Evolutionary conservation across 2,797 vertebrate species (phyloP), one percentile per base, ranked within the genome.

Genomic region (Cetoscarus ocellatus): DNA sequence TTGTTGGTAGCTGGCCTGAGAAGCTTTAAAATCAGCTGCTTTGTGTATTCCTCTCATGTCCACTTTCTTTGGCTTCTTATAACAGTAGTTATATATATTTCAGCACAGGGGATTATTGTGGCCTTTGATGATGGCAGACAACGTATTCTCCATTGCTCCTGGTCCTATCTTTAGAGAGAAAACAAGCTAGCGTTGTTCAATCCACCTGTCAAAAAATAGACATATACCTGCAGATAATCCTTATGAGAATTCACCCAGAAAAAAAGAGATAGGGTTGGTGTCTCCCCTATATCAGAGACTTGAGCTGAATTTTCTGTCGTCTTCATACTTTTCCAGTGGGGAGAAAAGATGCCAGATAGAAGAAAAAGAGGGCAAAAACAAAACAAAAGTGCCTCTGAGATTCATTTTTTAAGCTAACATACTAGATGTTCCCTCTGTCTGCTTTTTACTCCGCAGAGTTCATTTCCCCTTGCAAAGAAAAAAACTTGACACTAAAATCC

Each of bases 121-220:
- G 77, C 69, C 74, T 88, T 86, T 85, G 85, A 89, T 79, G 81
- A 88, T 84, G 84, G 70, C 76, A 80, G 58, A 77, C 77, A 82
- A 82, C 74, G 69, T 73, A 52, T 77, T 85, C 77, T 81, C 66
- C 38, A 61, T 70, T 69, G 67, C 76, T 74, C 55, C 72, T 70
- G 62, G 65, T 80, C 44, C 67, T 60, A 78, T 86, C 60, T 82
- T 70, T 55, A 45, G 56, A 79, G 38, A 67, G 60, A 75, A 88
- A 89, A 85, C 76, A 84, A 83, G 66, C 63, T 50, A 45, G 65
- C 14, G 18, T 65, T 70, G 64, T 83, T 89, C 86, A 82, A 69
- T 84, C 65, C 58, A 81, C 79, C 81, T 88, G 86, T 90, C 87
- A 90, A 82, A 84, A 85, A 84, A 75, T 14, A 82, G 79, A 83